Evolutionary conservation across 2,113 vertebrate genomes (phyloP).

Genomic region (Redunca redunca): DNA sequence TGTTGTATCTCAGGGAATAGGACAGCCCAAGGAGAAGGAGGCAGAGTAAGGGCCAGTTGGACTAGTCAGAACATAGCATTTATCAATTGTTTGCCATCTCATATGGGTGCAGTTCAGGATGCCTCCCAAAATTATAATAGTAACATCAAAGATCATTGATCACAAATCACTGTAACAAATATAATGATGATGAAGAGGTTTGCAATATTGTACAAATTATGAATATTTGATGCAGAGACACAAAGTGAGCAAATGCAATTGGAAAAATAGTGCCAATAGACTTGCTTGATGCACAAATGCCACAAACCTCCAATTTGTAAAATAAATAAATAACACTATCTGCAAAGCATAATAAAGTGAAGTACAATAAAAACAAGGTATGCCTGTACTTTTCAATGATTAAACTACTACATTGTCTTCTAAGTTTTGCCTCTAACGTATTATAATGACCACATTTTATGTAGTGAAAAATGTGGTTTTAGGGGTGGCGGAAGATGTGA

Average conservation of each 20-base stretch:
- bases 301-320: neutral
- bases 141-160: neutral
- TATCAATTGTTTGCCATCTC: neutral
- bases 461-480: neutral
- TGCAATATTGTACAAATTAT: neutral
- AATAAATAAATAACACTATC: neutral
- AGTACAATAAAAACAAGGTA: neutral
- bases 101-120: neutral
- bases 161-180: neutral
- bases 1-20: neutral
- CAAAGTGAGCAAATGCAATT: neutral
- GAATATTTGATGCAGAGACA: neutral
- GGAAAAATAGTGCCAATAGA: neutral
- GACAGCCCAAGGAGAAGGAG: neutral
- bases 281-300: neutral
- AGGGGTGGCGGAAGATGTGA: too few relatives aligned
- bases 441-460: neutral
- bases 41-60: neutral
- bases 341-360: neutral
- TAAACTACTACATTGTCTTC: neutral
- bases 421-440: neutral
- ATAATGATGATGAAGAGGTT: neutral
- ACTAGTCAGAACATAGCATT: neutral
- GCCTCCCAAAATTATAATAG: neutral
- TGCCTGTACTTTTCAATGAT: neutral